These are phyloP conservation scores for Morpho deidamia DNA, from an alignment of 2,888 invertebrate genomes.

Conservation along the genomic window DNA sequence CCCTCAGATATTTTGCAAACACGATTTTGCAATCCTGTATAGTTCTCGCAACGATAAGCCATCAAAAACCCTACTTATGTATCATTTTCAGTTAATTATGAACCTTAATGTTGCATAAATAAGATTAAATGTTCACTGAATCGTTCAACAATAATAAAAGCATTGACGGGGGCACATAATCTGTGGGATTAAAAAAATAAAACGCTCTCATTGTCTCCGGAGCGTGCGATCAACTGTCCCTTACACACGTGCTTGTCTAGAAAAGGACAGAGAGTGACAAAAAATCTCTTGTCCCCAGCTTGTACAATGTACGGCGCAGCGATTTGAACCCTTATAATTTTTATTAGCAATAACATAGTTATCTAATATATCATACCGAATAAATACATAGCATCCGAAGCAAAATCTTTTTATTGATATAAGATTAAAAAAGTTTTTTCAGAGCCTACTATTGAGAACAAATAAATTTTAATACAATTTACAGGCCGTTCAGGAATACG, in stretches of 20 bases:
- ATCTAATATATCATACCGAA: too few species aligned
- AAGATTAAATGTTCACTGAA: neutral
- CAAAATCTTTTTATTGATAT: too few species aligned
- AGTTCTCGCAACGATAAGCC: neutral
- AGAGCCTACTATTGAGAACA: too few species aligned
- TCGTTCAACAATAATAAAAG: conserved; percentile 11
- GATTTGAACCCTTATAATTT: conserved; percentile 20
- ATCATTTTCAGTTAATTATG: neutral
- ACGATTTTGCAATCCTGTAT: neutral
- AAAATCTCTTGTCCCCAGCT: conserved; percentile 10
- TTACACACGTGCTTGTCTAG: conserved; percentile 11
- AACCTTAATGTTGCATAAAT: neutral
- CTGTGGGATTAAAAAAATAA: conserved; percentile 25
- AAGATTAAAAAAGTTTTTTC: too few species aligned
- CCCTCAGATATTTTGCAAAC: neutral
- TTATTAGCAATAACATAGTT: conserved; percentile 11
- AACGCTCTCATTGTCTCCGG: conserved; percentile 22
- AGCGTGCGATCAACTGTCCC: conserved; percentile 19
- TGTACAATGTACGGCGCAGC: conserved; percentile 5
- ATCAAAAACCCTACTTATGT: neutral
- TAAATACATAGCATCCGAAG: too few species aligned
- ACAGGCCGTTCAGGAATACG: too few species aligned
- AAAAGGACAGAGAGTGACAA: conserved; percentile 14
- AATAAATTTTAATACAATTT: too few species aligned
- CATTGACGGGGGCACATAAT: conserved; percentile 22